These are phyloP conservation scores for Amia ocellicauda DNA, from an alignment of 2,113 vertebrate genomes.

Conservation along the genomic window DNA sequence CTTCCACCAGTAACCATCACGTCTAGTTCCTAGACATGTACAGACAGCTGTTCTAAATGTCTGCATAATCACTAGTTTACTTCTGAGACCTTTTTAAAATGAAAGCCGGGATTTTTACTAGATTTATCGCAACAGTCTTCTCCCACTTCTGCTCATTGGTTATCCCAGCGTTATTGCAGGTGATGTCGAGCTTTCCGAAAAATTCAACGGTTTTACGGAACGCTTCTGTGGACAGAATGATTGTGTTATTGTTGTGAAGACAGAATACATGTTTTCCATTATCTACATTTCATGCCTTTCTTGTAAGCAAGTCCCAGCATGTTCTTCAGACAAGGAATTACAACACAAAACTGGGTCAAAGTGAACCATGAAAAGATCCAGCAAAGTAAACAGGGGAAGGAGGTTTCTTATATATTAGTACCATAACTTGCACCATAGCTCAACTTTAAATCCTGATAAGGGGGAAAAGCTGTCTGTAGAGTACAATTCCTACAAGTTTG, in stretches of 20 bases:
- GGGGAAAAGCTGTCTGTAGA: no score
- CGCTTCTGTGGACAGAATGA: conserved; percentile 45
- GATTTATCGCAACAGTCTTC: conserved; percentile 56
- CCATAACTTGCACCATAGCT: no score
- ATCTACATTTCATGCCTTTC: conserved; percentile 7
- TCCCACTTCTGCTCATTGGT: conserved; percentile 56
- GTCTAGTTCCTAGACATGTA: background rate
- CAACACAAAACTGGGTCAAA: background rate
- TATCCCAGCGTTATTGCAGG: conserved; percentile 71
- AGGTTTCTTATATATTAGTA: no score
- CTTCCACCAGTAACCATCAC: no score
- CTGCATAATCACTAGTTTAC: no score
- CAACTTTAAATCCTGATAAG: no score
- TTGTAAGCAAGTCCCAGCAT: background rate
- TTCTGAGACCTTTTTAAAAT: background rate
- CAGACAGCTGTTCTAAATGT: background rate
- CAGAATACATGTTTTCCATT: background rate
- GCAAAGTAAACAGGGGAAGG: conserved; percentile 5
- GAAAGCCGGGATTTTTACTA: conserved; percentile 42
- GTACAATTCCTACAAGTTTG: no score
- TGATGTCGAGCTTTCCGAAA: conserved; percentile 57
- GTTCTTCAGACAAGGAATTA: background rate
- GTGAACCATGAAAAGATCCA: background rate
- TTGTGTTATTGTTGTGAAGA: background rate
- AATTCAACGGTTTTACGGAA: conserved; percentile 45